These are phyloP conservation scores for Chaunax sp. DNA, from an alignment of 2,797 vertebrate genomes.

Conservation along the genomic window DNA sequence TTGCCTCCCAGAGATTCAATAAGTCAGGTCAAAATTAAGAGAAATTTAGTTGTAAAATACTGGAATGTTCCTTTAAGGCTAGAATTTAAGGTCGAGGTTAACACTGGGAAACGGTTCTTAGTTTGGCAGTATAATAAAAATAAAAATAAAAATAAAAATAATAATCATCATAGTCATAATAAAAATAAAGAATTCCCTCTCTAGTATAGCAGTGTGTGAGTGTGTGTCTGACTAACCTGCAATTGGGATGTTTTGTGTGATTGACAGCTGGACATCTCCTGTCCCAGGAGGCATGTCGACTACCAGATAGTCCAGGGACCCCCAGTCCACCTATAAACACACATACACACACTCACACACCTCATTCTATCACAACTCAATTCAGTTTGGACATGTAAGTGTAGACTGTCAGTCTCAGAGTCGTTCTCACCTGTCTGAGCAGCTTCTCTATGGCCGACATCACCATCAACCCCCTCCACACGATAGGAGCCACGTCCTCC, in stretches of 20 bases:
- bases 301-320: slow-evolving; percentile 92
- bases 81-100: too few relatives aligned
- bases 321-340: slow-evolving; percentile 92
- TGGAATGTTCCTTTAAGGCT: too few relatives aligned
- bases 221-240: slow-evolving; percentile 80
- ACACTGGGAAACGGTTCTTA: too few relatives aligned
- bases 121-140: too few relatives aligned
- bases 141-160: too few relatives aligned
- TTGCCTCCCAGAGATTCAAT: too few relatives aligned
- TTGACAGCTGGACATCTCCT: slow-evolving; percentile 95
- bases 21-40: too few relatives aligned
- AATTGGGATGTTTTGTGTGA: slow-evolving; percentile 93
- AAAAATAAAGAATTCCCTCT: too few relatives aligned
- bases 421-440: slow-evolving; percentile 88
- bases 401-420: not conserved
- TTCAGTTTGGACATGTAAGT: not conserved
- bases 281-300: slow-evolving; percentile 98
- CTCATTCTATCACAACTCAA: not conserved
- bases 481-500: slow-evolving; percentile 90
- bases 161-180: too few relatives aligned
- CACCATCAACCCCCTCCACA: slow-evolving; percentile 98
- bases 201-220: not conserved
- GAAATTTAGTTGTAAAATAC: too few relatives aligned
- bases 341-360: slow-evolving; percentile 47
- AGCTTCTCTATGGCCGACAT: slow-evolving; percentile 96